A percentile compares a stretch with the other conserved stretches of the same genome.
These are phyloP conservation scores for Bucorvus abyssinicus DNA, from an alignment of 2,797 vertebrate genomes.

Conservation along the genomic window DNA sequence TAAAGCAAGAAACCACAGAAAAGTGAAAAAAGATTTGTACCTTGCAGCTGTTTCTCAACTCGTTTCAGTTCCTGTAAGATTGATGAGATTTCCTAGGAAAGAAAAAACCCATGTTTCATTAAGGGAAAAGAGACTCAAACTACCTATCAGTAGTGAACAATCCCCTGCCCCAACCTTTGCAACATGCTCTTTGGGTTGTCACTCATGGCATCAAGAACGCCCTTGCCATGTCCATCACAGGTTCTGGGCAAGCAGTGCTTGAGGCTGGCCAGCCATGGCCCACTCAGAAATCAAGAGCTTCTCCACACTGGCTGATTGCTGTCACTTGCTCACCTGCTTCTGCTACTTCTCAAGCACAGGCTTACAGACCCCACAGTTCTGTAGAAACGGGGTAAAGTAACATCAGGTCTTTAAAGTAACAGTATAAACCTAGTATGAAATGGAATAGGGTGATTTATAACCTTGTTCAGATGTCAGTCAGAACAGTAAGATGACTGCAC, in stretches of 20 bases:
- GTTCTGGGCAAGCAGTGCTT: background rate
- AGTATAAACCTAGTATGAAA: background rate
- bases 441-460: background rate
- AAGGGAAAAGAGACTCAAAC: background rate
- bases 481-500: background rate
- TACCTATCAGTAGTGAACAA: background rate
- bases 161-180: accelerated
- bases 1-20: background rate
- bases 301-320: background rate
- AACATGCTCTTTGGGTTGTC: background rate
- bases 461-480: background rate
- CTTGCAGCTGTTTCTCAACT: conserved; percentile 97
- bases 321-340: background rate
- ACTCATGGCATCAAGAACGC: background rate
- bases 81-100: conserved; percentile 90
- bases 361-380: background rate
- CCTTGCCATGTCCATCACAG: too few species aligned
- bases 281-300: background rate
- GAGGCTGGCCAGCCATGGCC: background rate
- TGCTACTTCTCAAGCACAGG: background rate
- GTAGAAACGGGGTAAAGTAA: background rate
- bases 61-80: conserved; percentile 94
- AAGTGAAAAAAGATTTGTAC: conserved; percentile 71
- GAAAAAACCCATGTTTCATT: background rate
- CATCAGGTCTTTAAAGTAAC: background rate